A percentile compares a stretch with the other conserved stretches of the same genome.
Conservation (phyloP, 1,140 invertebrate genomes). For the Charaxes varanes region DNA sequence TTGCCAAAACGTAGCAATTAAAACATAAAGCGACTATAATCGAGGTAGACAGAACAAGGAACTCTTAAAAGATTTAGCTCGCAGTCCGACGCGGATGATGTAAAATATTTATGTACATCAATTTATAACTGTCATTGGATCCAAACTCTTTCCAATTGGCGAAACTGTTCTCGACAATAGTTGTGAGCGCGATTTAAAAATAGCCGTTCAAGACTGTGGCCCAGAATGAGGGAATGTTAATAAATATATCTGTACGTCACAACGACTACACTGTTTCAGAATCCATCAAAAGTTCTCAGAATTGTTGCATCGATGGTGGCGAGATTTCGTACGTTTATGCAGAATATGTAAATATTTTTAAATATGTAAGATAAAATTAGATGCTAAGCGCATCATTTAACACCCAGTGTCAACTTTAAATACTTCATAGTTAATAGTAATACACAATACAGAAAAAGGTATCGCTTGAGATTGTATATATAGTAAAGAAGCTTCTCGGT, state of each 20-base stretch:
- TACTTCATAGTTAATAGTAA: no score
- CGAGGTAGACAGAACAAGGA: no score
- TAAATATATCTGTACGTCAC: slow-evolving; percentile 36
- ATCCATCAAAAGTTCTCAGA: slow-evolving; percentile 20
- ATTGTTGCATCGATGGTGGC: slow-evolving; percentile 13
- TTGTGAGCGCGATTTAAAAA: slow-evolving; percentile 43
- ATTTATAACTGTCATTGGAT: slow-evolving; percentile 47
- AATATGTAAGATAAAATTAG: no score
- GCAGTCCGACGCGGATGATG: slow-evolving; percentile 3
- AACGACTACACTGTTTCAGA: slow-evolving; percentile 29
- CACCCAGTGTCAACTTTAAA: no score
- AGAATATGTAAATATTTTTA: no score
- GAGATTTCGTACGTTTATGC: no score
- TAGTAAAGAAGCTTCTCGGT: no score
- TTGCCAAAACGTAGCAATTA: no score
- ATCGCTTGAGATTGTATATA: no score
- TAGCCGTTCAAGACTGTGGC: slow-evolving; percentile 40
- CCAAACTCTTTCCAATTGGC: slow-evolving; percentile 53
- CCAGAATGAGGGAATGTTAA: slow-evolving; percentile 40
- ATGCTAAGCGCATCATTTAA: no score
- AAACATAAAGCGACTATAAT: no score
- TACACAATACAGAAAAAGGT: no score
- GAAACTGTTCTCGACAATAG: slow-evolving; percentile 45
- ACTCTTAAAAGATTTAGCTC: not conserved
- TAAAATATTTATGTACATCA: slow-evolving; percentile 38